Conservation (phyloP, 2,888 invertebrate genomes). For the Dasysyrphus tricinctus region DNA sequence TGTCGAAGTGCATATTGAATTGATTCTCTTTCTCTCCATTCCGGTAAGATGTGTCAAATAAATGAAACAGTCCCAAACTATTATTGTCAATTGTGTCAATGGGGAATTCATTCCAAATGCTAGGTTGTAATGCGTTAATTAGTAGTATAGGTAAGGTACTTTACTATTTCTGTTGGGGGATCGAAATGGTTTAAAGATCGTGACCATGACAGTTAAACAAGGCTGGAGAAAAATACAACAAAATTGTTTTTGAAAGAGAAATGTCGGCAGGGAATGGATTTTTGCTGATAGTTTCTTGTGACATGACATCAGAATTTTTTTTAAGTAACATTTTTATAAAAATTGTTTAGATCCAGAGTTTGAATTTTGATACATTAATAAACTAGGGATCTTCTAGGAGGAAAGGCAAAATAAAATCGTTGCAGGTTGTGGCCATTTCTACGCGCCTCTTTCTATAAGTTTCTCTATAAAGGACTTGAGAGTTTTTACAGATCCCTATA, state of each 20-base stretch:
- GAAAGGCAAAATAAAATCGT: too few relatives aligned
- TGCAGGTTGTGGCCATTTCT: too few relatives aligned
- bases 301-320: background rate
- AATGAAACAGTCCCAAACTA: conserved; percentile 42
- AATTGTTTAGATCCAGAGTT: too few relatives aligned
- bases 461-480: too few relatives aligned
- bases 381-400: too few relatives aligned
- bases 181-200: background rate
- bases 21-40: background rate
- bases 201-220: conserved; percentile 9
- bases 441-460: too few relatives aligned
- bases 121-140: conserved; percentile 54
- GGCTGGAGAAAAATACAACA: background rate
- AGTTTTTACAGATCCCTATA: too few relatives aligned
- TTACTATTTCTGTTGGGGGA: conserved; percentile 1
- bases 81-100: conserved; percentile 49
- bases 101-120: conserved; percentile 46
- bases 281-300: background rate
- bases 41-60: conserved; percentile 52
- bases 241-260: background rate
- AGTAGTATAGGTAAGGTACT: background rate
- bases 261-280: background rate
- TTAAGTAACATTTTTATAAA: too few relatives aligned
- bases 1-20: conserved; percentile 43
- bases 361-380: background rate